Evolutionary conservation across 2,113 vertebrate genomes (phyloP).

Genomic region (Cyprinodon tularosa): DNA sequence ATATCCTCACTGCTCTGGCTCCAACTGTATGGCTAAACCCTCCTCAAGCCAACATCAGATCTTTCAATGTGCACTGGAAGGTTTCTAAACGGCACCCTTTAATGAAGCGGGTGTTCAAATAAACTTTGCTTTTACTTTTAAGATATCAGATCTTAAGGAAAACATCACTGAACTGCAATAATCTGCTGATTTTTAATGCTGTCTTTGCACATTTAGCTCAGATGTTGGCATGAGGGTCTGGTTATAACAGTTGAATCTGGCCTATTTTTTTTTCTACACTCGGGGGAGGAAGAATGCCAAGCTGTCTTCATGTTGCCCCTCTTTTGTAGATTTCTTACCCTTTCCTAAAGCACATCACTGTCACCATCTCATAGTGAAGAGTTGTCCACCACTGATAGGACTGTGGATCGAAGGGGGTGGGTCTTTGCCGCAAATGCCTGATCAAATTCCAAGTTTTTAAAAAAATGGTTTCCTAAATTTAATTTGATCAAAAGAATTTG

Average conservation of each 20-base stretch:
- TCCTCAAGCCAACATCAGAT: conserved; percentile 33
- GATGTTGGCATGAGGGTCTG: conserved; percentile 28
- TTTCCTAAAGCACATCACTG: conserved; percentile 54
- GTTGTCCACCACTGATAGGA: conserved; percentile 53
- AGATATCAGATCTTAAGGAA: conserved; percentile 25
- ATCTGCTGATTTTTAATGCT: conserved; percentile 9
- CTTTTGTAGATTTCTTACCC: conserved; percentile 52
- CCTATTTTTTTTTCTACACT: conserved; percentile 38
- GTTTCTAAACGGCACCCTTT: conserved; percentile 3
- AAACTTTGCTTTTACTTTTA: neutral
- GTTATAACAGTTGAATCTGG: conserved; percentile 32
- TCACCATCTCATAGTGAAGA: conserved; percentile 72
- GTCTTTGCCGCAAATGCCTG: conserved; percentile 48
- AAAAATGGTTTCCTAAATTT: neutral
- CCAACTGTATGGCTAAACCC: conserved; percentile 35
- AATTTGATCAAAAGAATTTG: conserved; percentile 21
- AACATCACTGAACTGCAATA: conserved; percentile 2
- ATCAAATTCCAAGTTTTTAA: conserved; percentile 29
- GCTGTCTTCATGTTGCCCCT: conserved; percentile 33
- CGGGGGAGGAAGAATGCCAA: conserved; percentile 68
- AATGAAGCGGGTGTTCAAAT: neutral
- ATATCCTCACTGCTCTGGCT: conserved; percentile 32
- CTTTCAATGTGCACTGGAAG: conserved; percentile 45
- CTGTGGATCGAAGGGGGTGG: conserved; percentile 33
- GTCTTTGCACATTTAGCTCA: conserved; percentile 48